Base-by-base conservation (phyloP, 2,113 vertebrate genomes). In the Varanus komodoensis region DNA sequence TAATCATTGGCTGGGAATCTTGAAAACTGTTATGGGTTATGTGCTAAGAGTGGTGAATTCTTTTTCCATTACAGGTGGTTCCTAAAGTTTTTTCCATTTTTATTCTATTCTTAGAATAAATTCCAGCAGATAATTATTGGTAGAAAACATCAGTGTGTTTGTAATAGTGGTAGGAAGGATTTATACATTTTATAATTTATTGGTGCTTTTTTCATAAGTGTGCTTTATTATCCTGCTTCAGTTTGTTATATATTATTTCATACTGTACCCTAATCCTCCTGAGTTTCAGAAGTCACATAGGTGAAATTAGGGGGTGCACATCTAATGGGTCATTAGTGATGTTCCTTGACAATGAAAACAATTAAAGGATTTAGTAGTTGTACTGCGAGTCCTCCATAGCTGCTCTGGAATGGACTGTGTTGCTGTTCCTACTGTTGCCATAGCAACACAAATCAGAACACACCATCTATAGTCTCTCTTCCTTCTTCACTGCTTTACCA, bases 371-470 rank as follows among this genome's bases (percentile, higher is more conserved):
- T 94, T 94, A 92, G 95, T 8, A 44, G 0, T 86, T 14, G 71
- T 32, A 12, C 48, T 88, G 57, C 3, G 0, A 0, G 6, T 68
- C 80, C 19, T 85, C 86, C 80, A 52, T 83, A 83, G 50, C 71
- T 82, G 5, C 61, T 0, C 1, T 23, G 86, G 92, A 92, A 94
- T 68, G 90, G 91, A 89, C 79, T 6, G 0, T 32, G 87, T 86
- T 91, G 73, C 57, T 85, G 0, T 93, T 89, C 32, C 32, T 0
- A 52, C 38, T n/a, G 75, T 95, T 95, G 91, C 79, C 83, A 73
- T 95, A 84, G 96, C 92, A 94, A 93, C 86, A 71, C 50, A 93
- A 88, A 91, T 94, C 23, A 12, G 87, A 87, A 95, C 83, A 81
- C 0, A 1, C 3, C 6, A 54, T 94, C 44, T 89, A 83, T 27